Evolutionary conservation across 2,113 vertebrate species (phyloP).

Genomic region (Promerops cafer): DNA sequence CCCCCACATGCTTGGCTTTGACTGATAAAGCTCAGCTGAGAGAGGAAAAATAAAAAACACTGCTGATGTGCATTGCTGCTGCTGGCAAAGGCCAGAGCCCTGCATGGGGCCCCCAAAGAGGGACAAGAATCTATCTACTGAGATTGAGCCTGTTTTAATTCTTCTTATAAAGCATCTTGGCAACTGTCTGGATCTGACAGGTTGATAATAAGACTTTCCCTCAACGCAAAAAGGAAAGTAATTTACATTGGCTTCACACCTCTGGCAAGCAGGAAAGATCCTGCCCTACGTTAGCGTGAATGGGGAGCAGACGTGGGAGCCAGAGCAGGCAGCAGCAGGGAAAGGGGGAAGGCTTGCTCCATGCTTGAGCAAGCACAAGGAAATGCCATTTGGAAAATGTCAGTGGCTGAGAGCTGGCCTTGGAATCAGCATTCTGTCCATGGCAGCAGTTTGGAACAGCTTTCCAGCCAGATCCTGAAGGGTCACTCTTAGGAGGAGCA

Average conservation of each 20-base stretch:
- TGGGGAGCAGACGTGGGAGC: not conserved
- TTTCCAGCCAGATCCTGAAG: conserved; percentile 30
- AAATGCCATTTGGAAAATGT: conserved; percentile 18
- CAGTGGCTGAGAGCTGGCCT: not conserved
- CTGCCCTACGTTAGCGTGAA: not conserved
- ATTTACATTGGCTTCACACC: conserved; percentile 62
- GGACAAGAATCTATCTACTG: not conserved
- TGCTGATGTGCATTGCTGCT: not conserved
- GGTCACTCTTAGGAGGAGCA: not conserved
- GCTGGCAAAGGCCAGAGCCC: conserved; percentile 5
- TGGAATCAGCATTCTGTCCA: conserved; percentile 22
- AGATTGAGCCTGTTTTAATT: conserved; percentile 20
- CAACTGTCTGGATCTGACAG: conserved; percentile 49
- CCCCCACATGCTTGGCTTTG: not conserved
- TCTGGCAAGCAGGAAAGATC: conserved; percentile 38
- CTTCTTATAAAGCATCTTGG: conserved; percentile 39
- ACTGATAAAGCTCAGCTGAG: not conserved
- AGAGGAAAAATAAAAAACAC: not conserved
- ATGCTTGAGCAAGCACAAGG: not conserved
- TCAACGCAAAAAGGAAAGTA: conserved; percentile 42
- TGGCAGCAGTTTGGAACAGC: not conserved
- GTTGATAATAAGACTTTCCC: conserved; percentile 54
- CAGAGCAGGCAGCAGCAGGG: not conserved
- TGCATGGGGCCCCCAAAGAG: not conserved
- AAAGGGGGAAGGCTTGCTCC: not conserved